Base-by-base conservation (phyloP, 1,140 invertebrate genomes). In the Hormaphis cornu region DNA sequence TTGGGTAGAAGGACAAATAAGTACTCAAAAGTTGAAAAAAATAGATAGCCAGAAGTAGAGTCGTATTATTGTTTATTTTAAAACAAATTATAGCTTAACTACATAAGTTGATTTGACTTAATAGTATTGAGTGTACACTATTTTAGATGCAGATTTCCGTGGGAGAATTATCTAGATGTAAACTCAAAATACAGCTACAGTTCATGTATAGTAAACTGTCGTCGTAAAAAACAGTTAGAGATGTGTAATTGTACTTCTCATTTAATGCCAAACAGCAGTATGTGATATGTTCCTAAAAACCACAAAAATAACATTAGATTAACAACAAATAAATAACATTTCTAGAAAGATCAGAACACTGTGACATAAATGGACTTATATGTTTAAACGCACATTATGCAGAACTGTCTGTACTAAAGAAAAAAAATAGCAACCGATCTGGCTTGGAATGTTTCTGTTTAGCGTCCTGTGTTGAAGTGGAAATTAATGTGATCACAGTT, bases 181-280 rank as follows among this genome's bases (percentile, higher is more conserved):
- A 84, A 85, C 75, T 77, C 75, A 0, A 79, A 81, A 72, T 87
- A 87, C 70, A 87, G 85, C 26, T 87, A 86, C 73, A 85, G 83
- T 20, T 84, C 85, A 1, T 87, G 86, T 72, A 83, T 84, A 0
- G 84, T 86, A 0, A 83, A 87, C 72, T 87, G 86, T 71, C 79
- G 86, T 22, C 84, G 83, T 73, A 79, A 83, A 58, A 82, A 82
- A 0, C 85, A 87, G 72, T 73, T 85, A 26, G 73, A 78, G 24
- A 72, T 82, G 2, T 88, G 86, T 73, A 85, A 85, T 71, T 88
- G 86, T 75, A 83, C 83, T 9, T 85, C 84, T 63, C 85, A 86
- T 76, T 79, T 86, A 56, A 85, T 84, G 74, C 86, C 86, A 0
- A 76, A 83, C 72, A 82, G 82, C 76, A 76, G 80, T 76, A 79